Evolutionary conservation across 2,113 vertebrate genomes (phyloP), one percentile per base, ranked within the genome.

Genomic region (Sebastes schlegelii): DNA sequence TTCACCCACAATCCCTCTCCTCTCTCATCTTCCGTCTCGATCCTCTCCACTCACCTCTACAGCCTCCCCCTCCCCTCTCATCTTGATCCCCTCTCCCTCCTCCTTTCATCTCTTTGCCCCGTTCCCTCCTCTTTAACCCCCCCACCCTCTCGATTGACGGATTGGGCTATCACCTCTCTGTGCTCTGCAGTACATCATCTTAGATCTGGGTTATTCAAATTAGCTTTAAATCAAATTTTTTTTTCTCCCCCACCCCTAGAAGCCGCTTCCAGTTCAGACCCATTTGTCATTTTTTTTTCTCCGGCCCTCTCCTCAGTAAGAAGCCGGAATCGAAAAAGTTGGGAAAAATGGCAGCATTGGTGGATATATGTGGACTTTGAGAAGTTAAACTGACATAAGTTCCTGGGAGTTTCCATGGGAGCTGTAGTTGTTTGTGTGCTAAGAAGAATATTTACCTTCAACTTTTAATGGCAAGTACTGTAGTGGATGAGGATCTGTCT

Each of bases 131-230:
- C 82, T 83, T 77, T 67, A 83, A 66, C 67, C 72, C 79, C 40
- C 72, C 57, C 8, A 17, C 11, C 34, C 46, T 34, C 74, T 48
- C 46, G 21, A 45, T 88, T 89, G 86, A 92, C 64, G 61, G 88
- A 91, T 88, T 82, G 87, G 83, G 61, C 84, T 74, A 74, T 89
- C 79, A 83, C 74, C 81, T 77, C 80, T 71, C 81, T 19, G 3
- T 58, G 74, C 88, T 68, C 73, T 34, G 85, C 86, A 82, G 71
- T 88, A 74, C n/a, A 85, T 91, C 87, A 90, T 86, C 80, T 83
- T 43, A 86, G 76, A 92, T 92, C 82, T 91, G 77, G 83, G 82
- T 91, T 90, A 93, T 92, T 91, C 80, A 90, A 91, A 92, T 90
- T 70, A 92, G 82, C 77, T 88, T 91, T 85, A 84, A 88, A 89